Conservation (phyloP, 2,888 invertebrate species). For the Phymatocera aterrima region DNA sequence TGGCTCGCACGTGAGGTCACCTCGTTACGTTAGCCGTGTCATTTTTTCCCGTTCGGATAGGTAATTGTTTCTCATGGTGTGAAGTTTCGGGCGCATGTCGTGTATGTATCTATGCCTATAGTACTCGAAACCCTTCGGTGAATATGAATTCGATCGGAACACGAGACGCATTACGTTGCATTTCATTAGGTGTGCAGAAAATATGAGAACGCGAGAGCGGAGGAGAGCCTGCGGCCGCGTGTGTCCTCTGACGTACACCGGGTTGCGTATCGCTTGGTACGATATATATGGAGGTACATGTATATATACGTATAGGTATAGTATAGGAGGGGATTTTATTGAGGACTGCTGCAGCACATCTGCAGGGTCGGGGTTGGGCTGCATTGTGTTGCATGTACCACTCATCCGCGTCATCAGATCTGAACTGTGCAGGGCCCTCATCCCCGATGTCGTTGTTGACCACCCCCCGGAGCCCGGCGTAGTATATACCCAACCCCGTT, state of each 20-base stretch:
- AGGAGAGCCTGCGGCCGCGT: too few relatives aligned
- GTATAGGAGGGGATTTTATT: neutral
- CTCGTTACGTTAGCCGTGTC: too few relatives aligned
- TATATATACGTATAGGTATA: neutral
- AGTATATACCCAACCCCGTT: neutral
- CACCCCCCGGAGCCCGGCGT: neutral
- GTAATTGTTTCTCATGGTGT: too few relatives aligned
- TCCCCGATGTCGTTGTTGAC: neutral
- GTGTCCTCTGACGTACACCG: too few relatives aligned
- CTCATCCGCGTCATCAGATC: conserved; percentile 65
- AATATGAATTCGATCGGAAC: too few relatives aligned
- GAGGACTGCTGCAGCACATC: conserved; percentile 64
- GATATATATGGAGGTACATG: neutral
- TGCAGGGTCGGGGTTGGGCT: conserved; percentile 53
- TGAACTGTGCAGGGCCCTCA: conserved; percentile 52
- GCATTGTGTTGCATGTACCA: conserved; percentile 59
- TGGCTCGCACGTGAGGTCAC: too few relatives aligned
- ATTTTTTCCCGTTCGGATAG: too few relatives aligned
- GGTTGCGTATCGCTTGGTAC: neutral
- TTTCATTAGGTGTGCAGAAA: too few relatives aligned
- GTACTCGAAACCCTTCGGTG: too few relatives aligned
- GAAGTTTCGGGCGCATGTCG: too few relatives aligned
- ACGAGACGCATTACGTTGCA: neutral
- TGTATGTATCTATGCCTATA: too few relatives aligned
- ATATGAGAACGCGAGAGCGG: too few relatives aligned